phyloP scores from a whole-genome alignment of 2,113 vertebrate genomes.

The Capra hircus region DNA sequence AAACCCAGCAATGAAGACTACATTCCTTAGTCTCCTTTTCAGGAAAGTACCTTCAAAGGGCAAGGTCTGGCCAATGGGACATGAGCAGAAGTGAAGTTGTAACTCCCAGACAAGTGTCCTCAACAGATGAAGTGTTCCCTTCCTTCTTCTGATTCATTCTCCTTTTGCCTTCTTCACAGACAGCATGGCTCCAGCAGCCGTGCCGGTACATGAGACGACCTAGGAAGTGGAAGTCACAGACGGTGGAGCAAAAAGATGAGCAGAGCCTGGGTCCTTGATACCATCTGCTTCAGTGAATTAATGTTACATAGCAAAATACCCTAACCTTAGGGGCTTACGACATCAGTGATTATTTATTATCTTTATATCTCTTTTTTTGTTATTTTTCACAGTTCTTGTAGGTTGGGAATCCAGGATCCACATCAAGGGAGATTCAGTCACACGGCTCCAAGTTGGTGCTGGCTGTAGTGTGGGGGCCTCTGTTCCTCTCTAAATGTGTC shows the following conservation, averaged over 20 bases:
- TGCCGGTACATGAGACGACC: background rate
- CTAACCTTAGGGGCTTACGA: background rate
- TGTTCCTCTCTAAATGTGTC: background rate
- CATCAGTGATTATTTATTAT: background rate
- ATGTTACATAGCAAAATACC: background rate
- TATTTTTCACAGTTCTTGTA: background rate
- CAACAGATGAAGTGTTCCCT: too few relatives aligned
- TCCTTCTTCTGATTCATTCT: background rate
- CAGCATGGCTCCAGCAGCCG: background rate
- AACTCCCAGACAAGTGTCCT: background rate
- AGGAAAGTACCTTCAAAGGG: background rate
- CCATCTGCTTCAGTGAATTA: background rate
- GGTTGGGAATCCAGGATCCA: background rate
- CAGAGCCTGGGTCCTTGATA: background rate
- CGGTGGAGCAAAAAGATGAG: accelerated
- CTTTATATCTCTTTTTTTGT: background rate
- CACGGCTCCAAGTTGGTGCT: background rate
- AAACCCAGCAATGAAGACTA: background rate
- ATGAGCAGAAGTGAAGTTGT: background rate
- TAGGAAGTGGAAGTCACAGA: background rate
- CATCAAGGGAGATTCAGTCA: background rate
- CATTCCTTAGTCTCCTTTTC: background rate
- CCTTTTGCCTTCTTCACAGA: background rate
- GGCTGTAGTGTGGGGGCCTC: background rate
- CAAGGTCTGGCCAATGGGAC: background rate